Percentiles rank a stretch among this genome's conserved stretches.
phyloP scores from a whole-genome alignment of 1,140 invertebrate genomes.

The Trypoxylus dichotomus region DNA sequence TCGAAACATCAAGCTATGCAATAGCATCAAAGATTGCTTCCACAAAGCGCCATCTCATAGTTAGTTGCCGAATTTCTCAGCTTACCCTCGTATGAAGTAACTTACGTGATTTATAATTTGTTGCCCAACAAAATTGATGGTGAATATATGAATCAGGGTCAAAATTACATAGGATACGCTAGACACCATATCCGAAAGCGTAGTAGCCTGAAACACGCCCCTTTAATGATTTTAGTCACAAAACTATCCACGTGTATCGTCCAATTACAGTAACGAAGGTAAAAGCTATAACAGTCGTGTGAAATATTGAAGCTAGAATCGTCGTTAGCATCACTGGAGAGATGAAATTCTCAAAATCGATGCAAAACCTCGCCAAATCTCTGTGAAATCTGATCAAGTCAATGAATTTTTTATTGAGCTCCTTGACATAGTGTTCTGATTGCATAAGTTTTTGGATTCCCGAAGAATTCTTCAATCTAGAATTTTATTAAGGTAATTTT shows the following conservation, averaged over 20 bases:
- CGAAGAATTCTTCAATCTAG: not conserved
- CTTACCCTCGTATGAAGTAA: too few relatives aligned
- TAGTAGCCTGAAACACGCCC: not conserved
- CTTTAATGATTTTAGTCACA: not conserved
- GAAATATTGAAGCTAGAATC: not conserved
- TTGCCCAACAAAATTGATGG: not conserved
- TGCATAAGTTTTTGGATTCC: not conserved
- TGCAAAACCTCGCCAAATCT: not conserved
- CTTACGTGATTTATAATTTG: slow-evolving; percentile 3
- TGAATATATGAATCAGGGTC: not conserved
- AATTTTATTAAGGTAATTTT: not conserved
- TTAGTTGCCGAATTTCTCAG: too few relatives aligned
- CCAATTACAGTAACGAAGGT: not conserved
- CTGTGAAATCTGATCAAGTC: not conserved
- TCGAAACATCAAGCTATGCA: too few relatives aligned
- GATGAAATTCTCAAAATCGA: not conserved
- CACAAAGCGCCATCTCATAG: too few relatives aligned
- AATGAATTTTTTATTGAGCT: not conserved
- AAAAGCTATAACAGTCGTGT: not conserved
- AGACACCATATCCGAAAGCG: not conserved
- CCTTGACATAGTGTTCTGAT: not conserved
- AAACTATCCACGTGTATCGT: too few relatives aligned
- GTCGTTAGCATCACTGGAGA: not conserved
- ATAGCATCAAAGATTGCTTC: too few relatives aligned
- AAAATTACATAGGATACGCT: not conserved